phyloP scores from a whole-genome alignment of 2,113 vertebrate genomes.

The Rhinoderma darwinii region DNA sequence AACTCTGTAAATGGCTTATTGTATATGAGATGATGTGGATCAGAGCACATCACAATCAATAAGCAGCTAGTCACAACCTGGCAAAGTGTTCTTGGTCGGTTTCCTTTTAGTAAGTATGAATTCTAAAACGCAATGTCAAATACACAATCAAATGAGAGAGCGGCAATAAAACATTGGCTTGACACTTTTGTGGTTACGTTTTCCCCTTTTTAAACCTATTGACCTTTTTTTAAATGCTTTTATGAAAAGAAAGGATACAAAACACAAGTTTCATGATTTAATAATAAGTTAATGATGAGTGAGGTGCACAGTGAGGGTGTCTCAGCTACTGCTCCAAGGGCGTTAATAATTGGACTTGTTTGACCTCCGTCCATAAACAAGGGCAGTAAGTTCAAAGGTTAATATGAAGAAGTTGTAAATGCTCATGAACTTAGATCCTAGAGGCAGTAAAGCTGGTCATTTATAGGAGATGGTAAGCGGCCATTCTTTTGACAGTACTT shows the following conservation, averaged over 20 bases:
- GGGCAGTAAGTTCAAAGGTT: slow-evolving; percentile 21
- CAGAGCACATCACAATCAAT: slow-evolving; percentile 70
- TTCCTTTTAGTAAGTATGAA: slow-evolving; percentile 63
- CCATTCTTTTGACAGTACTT: too few species aligned
- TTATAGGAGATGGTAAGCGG: too few species aligned
- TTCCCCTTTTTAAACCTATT: slow-evolving; percentile 48
- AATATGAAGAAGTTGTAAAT: background rate
- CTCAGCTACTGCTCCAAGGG: slow-evolving; percentile 1
- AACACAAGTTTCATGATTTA: slow-evolving; percentile 25
- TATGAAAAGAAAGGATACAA: slow-evolving; percentile 45
- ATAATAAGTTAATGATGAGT: slow-evolving; percentile 35
- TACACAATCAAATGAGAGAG: slow-evolving; percentile 49
- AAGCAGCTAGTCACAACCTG: slow-evolving; percentile 68
- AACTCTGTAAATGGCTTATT: slow-evolving; percentile 74
- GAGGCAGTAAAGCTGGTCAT: background rate
- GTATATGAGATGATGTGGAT: slow-evolving; percentile 76
- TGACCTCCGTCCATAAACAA: slow-evolving; percentile 3
- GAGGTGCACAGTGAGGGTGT: background rate
- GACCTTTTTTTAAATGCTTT: slow-evolving; percentile 54
- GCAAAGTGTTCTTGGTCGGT: slow-evolving; percentile 65
- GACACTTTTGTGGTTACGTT: slow-evolving; percentile 56
- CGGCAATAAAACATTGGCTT: slow-evolving; percentile 52
- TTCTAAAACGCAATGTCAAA: slow-evolving; percentile 60
- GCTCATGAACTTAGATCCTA: background rate
- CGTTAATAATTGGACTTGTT: background rate